Evolutionary conservation across 2,797 vertebrate species (phyloP).

Genomic region (Sylvia borin): DNA sequence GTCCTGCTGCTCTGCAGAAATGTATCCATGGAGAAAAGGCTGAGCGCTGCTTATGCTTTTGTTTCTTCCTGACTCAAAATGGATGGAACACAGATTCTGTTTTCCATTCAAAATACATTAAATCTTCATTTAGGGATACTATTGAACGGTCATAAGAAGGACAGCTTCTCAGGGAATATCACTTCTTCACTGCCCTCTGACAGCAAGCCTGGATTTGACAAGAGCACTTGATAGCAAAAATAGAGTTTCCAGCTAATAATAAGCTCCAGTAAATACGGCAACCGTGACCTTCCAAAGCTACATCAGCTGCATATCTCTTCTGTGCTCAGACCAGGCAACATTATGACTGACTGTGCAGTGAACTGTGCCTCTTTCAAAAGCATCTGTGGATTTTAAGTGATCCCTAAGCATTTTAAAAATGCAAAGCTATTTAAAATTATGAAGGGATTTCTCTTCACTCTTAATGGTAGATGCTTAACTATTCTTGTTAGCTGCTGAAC

Average conservation of each 20-base stretch:
- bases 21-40: conserved; percentile 39
- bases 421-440: conserved; percentile 61
- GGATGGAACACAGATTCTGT: conserved; percentile 37
- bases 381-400: conserved; percentile 61
- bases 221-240: conserved; percentile 66
- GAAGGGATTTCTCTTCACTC: conserved; percentile 27
- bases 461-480: conserved; percentile 23
- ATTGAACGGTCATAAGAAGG: conserved; percentile 63
- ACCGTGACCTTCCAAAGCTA: conserved; percentile 59
- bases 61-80: conserved; percentile 50
- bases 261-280: conserved; percentile 56
- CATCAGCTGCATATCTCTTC: not conserved
- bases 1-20: conserved; percentile 41
- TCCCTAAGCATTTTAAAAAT: conserved; percentile 62
- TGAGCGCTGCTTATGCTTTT: not conserved
- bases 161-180: conserved; percentile 66
- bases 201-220: conserved; percentile 62
- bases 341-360: conserved; percentile 30
- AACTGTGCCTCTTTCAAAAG: conserved; percentile 39
- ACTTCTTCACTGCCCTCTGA: conserved; percentile 51
- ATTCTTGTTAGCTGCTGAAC: not conserved
- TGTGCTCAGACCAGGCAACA: conserved; percentile 11
- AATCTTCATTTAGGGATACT: conserved; percentile 65
- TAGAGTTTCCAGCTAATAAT: conserved; percentile 58
- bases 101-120: conserved; percentile 68